These are phyloP conservation scores for Agonopterix subpropinquella DNA, from an alignment of 2,888 invertebrate species.

Conservation along the genomic window DNA sequence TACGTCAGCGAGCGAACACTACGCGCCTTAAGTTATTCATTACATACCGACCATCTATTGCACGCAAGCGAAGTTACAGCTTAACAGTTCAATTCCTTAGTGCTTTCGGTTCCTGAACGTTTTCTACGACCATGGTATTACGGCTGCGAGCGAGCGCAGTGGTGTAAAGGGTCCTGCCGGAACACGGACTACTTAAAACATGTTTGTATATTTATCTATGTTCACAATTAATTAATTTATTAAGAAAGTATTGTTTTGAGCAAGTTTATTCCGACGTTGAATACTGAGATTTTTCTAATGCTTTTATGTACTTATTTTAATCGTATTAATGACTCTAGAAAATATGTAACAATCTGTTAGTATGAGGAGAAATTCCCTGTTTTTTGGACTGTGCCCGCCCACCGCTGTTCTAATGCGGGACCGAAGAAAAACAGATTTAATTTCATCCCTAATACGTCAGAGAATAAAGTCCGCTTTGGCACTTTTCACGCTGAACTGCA, in stretches of 20 bases:
- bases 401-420: conserved; percentile 16
- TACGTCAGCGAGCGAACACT: conserved; percentile 35
- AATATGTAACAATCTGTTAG: too few relatives aligned
- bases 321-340: too few relatives aligned
- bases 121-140: not conserved
- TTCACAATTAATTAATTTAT: too few relatives aligned
- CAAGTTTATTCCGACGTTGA: too few relatives aligned
- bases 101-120: conserved; percentile 46
- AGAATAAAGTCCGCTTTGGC: too few relatives aligned
- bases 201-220: too few relatives aligned
- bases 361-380: too few relatives aligned
- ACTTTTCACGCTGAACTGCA: too few relatives aligned
- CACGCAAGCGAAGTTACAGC: conserved; percentile 57
- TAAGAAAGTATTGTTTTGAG: too few relatives aligned
- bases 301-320: conserved; percentile 2
- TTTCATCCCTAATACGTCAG: conserved; percentile 4
- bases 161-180: not conserved
- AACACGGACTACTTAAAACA: too few relatives aligned
- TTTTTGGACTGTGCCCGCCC: conserved; percentile 5
- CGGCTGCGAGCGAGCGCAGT: not conserved
- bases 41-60: conserved; percentile 54
- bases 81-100: conserved; percentile 68
- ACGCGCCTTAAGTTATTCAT: conserved; percentile 38
- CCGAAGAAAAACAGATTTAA: not conserved
- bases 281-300: not conserved